Evolutionary conservation across 2,113 vertebrate genomes (phyloP).

Genomic region (Zapornia atra): DNA sequence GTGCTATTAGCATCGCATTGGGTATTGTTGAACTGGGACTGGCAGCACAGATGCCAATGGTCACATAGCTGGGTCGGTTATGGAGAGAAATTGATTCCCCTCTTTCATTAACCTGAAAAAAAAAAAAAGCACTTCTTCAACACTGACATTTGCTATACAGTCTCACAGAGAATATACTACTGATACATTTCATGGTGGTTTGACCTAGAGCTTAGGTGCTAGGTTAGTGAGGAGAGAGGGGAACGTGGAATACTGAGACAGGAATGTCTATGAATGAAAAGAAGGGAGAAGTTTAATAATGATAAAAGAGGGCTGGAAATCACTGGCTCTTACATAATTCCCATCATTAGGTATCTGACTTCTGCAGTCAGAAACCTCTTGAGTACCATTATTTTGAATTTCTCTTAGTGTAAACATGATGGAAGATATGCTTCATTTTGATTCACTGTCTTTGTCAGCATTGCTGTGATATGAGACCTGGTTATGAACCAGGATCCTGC

Average conservation of each 20-base stretch:
- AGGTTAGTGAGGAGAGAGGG: not conserved
- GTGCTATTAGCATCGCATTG: slow-evolving; percentile 56
- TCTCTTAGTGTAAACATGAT: not conserved
- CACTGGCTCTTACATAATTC: not conserved
- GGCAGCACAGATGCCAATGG: slow-evolving; percentile 54
- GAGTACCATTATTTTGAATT: not conserved
- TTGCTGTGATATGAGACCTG: not conserved
- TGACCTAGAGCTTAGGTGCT: not conserved
- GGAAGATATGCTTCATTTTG: not conserved
- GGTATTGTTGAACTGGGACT: not conserved
- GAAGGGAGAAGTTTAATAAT: not conserved
- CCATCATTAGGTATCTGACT: not conserved
- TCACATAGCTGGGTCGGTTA: slow-evolving; percentile 62
- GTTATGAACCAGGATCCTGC: not conserved
- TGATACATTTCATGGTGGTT: not conserved
- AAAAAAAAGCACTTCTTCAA: not conserved
- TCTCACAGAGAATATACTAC: not conserved
- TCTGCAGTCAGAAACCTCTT: not conserved
- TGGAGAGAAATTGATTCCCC: slow-evolving; percentile 65
- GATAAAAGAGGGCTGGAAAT: not conserved
- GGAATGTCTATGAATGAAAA: not conserved
- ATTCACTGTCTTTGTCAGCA: not conserved
- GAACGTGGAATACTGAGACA: not conserved
- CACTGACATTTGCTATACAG: not conserved
- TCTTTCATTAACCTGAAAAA: slow-evolving; percentile 64